Percentiles rank a stretch among this genome's conserved stretches.
These are phyloP conservation scores for Speoplatyrhinus poulsoni DNA, from an alignment of 2,113 vertebrate genomes.

Conservation along the genomic window DNA sequence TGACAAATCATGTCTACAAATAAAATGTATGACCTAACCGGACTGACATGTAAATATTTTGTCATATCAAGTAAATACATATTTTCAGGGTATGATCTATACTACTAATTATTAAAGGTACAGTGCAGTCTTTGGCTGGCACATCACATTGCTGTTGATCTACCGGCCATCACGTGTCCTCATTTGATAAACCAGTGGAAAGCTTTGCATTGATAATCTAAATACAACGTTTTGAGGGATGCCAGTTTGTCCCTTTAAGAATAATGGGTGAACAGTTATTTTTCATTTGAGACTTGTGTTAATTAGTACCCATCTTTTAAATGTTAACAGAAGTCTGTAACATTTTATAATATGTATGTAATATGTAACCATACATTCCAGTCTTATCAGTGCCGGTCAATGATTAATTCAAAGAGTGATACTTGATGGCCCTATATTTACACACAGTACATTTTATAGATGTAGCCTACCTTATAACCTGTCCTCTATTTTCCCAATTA, in stretches of 20 bases:
- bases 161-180: slow-evolving; percentile 29
- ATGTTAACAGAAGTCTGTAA: neutral
- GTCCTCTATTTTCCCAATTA: too few relatives aligned
- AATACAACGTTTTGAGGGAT: neutral
- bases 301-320: neutral
- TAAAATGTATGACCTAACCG: too few relatives aligned
- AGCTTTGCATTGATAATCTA: neutral
- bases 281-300: neutral
- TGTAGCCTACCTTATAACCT: too few relatives aligned
- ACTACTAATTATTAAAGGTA: too few relatives aligned
- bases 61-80: too few relatives aligned
- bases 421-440: slow-evolving; percentile 19
- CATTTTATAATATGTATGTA: slow-evolving; percentile 8
- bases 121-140: too few relatives aligned
- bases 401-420: slow-evolving; percentile 55
- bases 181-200: neutral
- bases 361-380: slow-evolving; percentile 61
- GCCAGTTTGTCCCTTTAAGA: neutral
- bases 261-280: neutral
- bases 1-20: too few relatives aligned
- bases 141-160: slow-evolving; percentile 29
- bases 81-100: too few relatives aligned
- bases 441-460: neutral
- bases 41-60: too few relatives aligned
- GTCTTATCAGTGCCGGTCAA: slow-evolving; percentile 68